Evolutionary conservation across 2,888 invertebrate genomes (phyloP), one percentile per base, ranked within the genome.

Genomic region (Cephus pygmeus): DNA sequence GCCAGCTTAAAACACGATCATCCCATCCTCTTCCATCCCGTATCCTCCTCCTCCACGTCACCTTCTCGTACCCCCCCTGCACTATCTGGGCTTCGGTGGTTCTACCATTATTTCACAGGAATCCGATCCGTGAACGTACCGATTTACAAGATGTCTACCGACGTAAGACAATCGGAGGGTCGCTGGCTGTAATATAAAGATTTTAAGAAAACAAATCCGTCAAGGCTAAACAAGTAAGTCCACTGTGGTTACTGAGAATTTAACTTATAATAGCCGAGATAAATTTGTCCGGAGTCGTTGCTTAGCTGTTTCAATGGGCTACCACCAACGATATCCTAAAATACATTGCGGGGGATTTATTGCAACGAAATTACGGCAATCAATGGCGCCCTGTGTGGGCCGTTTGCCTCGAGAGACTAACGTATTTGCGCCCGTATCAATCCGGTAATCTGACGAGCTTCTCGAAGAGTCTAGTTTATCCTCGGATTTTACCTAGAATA

Each of bases 41-140:
- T 11, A 15, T 56, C 15, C 15, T n/a, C 69, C 76, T 6, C 23
- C 9, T 11, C 75, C 40, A 12, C 56, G 12, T 15, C 33, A n/a
- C 69, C 69, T 15, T 77, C 69, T 31, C 80, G 76, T 79, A 80
- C 75, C 71, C 3, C 11, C 35, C 84, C 81, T 84, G 84, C 85
- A 84, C 85, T 85, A 81, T 83, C 82, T 69, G 79, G 87, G 86
- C 86, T 87, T 87, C 86, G 81, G 81, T 82, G 81, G 82, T 82
- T 83, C 77, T 23, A 56, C 23, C 23, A 56, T 56, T 82, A 79
- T 86, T 84, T 86, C 83, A 81, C 75, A 79, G 75, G 77, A 30
- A 71, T 75, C 75, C 75, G 77, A 73, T 69, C 15, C 79, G 36
- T 69, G 56, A 23, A 56, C 23, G 23, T 56, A 56, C 23, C 56